phyloP scores from a whole-genome alignment of 2,797 vertebrate species.

The Parotocinclus haroldoi region DNA sequence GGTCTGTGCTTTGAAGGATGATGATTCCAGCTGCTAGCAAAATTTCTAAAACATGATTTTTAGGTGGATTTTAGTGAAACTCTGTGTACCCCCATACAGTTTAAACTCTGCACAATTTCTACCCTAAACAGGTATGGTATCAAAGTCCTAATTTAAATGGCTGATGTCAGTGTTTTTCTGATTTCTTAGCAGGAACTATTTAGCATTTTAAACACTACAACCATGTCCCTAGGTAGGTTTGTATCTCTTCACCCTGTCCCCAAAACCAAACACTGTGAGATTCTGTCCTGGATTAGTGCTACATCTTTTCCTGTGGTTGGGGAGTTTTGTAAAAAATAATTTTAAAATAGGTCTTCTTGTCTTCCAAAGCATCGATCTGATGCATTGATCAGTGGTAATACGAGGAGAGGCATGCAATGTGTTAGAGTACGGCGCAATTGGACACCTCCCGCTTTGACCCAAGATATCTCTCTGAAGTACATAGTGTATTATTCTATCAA shows the following conservation, averaged over 20 bases:
- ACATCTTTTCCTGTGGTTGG: slow-evolving; percentile 51
- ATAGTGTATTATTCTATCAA: slow-evolving; percentile 47
- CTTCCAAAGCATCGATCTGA: slow-evolving; percentile 44
- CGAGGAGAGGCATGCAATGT: slow-evolving; percentile 39
- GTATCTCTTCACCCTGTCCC: slow-evolving; percentile 12
- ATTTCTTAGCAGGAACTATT: slow-evolving; percentile 8
- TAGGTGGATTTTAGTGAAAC: too few species aligned
- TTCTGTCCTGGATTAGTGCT: slow-evolving; percentile 38
- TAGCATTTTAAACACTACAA: neutral
- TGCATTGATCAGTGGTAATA: slow-evolving; percentile 51
- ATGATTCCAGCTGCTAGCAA: too few species aligned
- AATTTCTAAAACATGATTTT: too few species aligned
- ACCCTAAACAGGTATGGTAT: too few species aligned
- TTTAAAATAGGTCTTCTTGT: slow-evolving; percentile 40
- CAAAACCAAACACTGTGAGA: slow-evolving; percentile 17
- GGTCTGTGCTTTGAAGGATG: too few species aligned
- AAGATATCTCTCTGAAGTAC: slow-evolving; percentile 32
- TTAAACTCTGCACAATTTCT: too few species aligned
- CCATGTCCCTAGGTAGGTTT: slow-evolving; percentile 22
- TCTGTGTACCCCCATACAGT: too few species aligned
- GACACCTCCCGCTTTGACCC: slow-evolving; percentile 41
- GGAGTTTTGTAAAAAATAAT: slow-evolving; percentile 36
- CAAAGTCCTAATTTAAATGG: too few species aligned
- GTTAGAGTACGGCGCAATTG: slow-evolving; percentile 40
- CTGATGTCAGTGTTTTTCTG: too few species aligned